Evolutionary conservation across 2,888 invertebrate genomes (phyloP), one percentile per base, ranked within the genome.

Genomic region (Ommatoiulus sabulosus): DNA sequence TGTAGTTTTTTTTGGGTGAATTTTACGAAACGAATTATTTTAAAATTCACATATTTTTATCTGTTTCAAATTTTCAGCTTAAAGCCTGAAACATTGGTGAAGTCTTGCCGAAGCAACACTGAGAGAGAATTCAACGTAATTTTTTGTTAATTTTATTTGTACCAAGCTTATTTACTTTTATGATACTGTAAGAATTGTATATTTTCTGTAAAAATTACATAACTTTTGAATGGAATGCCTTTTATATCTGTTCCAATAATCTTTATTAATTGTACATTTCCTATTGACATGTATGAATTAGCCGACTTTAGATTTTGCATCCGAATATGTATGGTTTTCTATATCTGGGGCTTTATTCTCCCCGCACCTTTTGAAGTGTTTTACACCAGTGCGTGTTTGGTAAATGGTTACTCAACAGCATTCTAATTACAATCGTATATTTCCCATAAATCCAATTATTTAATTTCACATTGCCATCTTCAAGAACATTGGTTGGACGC

Each of bases 151-250:
- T 24, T 72, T 72, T 24, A 24, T 72, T 72, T 24, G n/a, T 72
- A 72, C 7, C 24, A 72, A 24, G 24, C n/a, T 72, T 72, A 24
- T 72, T 72, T 1, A 72, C 24, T 72, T n/a, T 72, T 72, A 63
- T 63, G n/a, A 72, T 72, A 72, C 10, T 72, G 24, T 72, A 72
- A 24, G 72, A 72, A 24, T 8, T 72, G 72, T 72, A 72, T 72
- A 72, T 72, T 72, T 72, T 72, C 72, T 72, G 72, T 72, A 72
- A 24, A 72, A 72, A 72, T 72, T 20, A 8, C 72, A 10, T 72
- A 63, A 63, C n/a, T 63, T 24, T 72, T 72, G 7, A 24, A 7
- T 24, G 20, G 24, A 24, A 24, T 10, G 24, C n/a, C 24, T 72
- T 72, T 72, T 72, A 72, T 72, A 72, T 57, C 57, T 72, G 72